phyloP scores from a whole-genome alignment of 1,140 invertebrate species.

The Monochamus saltuarius region DNA sequence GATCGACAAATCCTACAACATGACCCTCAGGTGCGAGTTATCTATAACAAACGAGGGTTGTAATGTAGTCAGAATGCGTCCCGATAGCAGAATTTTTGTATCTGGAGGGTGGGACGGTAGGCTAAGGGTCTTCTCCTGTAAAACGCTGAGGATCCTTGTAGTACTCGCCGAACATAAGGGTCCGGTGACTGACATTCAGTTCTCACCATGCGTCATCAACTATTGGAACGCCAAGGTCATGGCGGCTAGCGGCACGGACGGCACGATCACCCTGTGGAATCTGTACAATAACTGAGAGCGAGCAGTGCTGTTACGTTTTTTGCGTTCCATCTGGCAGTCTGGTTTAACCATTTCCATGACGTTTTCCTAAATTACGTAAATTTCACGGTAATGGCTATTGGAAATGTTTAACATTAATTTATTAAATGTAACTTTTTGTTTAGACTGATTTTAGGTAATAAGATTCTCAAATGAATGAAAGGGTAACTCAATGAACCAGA shows the following conservation, averaged over 20 bases:
- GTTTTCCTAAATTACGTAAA: no score
- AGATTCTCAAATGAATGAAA: no score
- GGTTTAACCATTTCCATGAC: no score
- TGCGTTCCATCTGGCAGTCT: no score
- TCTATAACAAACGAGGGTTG: conserved; percentile 71
- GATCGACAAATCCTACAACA: conserved; percentile 58
- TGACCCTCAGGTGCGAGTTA: conserved; percentile 60
- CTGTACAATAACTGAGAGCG: conserved; percentile 58
- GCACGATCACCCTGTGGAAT: conserved; percentile 73
- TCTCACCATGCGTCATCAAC: conserved; percentile 61
- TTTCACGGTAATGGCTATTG: no score
- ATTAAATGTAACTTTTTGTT: no score
- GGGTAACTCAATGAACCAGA: no score
- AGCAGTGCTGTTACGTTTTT: no score
- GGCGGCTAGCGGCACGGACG: conserved; percentile 69
- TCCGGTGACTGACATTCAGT: conserved; percentile 67
- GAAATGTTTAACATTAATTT: no score
- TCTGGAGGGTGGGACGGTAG: conserved; percentile 75
- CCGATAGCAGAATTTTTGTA: conserved; percentile 73
- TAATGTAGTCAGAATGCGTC: conserved; percentile 64
- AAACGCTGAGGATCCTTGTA: conserved; percentile 70
- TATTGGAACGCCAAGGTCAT: conserved; percentile 69
- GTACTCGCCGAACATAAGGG: conserved; percentile 69
- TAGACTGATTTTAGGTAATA: no score
- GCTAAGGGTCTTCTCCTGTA: conserved; percentile 76